Base-by-base conservation (phyloP, 2,797 vertebrate species). In the Tragelaphus oryx region DNA sequence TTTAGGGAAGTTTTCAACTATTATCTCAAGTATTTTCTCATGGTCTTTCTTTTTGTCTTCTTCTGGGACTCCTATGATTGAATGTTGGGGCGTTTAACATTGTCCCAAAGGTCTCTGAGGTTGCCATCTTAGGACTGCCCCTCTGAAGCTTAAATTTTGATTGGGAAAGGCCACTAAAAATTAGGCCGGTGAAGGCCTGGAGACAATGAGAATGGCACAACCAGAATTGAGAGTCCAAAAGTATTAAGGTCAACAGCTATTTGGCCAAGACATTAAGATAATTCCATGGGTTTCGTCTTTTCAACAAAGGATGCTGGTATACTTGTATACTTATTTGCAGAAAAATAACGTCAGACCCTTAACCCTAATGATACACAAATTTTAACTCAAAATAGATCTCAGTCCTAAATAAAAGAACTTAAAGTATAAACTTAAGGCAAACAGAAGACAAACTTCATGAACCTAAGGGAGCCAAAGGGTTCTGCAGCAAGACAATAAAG, bases 351-450 rank as follows among this genome's bases (percentile, higher is more conserved):
- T 37, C 37, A 37, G 37, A 37, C 37, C 37, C 37, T 37, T 37
- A 71, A 86, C 37, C 37, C 44, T 33, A 60, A 65, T n/a, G 41
- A 20, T 46, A 62, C 13, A 62, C 24, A 65, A 89, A 86, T 37
- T 50, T 46, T 60, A 54, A 62, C 46, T 75, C 13, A 30, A 91
- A 37, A 41, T 41, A 48, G 22, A 60, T 44, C 33, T 17, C 37
- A 91, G 13, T 41, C 55, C 20, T 81, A 94, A 91, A 48, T 46
- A 65, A 55, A 83, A 84, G 48, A 55, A 57, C 16, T 82, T 28
- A 62, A 60, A 46, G 28, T 46, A 54, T 54, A 83, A 60, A 52
- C 28, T 60, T 68, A 91, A 41, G 18, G 54, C 26, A 41, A 55
- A 55, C 9, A 18, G 55, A 12, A 86, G n/a, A 52, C 17, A 91